Conservation (phyloP, 2,797 vertebrate species). For the Antennarius maculatus region DNA sequence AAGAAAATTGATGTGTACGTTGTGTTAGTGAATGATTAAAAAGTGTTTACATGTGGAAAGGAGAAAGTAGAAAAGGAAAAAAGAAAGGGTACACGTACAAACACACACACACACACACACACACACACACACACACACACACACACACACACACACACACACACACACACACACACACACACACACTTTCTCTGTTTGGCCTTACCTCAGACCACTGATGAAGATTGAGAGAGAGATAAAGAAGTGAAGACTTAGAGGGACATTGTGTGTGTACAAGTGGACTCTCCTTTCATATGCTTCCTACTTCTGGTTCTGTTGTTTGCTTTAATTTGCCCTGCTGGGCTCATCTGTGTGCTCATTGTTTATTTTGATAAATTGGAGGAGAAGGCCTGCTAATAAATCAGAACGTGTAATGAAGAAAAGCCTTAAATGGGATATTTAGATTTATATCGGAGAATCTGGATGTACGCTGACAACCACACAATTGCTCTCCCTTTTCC, state of each 20-base stretch:
- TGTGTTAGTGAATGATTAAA: too few species aligned
- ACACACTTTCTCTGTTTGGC: constrained; percentile 19
- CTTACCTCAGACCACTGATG: constrained; percentile 40
- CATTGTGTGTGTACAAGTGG: not conserved
- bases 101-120: constrained; percentile 19
- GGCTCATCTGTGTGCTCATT: constrained; percentile 47
- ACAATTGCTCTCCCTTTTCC: constrained; percentile 69
- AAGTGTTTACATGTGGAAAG: too few species aligned
- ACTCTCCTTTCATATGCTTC: not conserved
- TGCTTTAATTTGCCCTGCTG: constrained; percentile 69
- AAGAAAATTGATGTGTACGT: too few species aligned
- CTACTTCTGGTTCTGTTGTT: constrained; percentile 44
- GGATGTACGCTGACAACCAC: constrained; percentile 70
- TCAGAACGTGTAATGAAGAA: constrained; percentile 78
- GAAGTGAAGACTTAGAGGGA: constrained; percentile 24
- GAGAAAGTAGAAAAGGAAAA: too few species aligned
- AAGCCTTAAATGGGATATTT: constrained; percentile 82
- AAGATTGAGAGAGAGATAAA: constrained; percentile 32
- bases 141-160: constrained; percentile 43
- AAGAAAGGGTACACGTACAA: too few species aligned
- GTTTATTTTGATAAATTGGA: constrained; percentile 80
- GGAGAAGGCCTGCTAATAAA: constrained; percentile 76
- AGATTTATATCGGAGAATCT: constrained; percentile 80
- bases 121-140: constrained; percentile 27
- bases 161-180: constrained; percentile 5